phyloP scores from a whole-genome alignment of 1,140 invertebrate genomes.

The Plectrocnemia conspersa region DNA sequence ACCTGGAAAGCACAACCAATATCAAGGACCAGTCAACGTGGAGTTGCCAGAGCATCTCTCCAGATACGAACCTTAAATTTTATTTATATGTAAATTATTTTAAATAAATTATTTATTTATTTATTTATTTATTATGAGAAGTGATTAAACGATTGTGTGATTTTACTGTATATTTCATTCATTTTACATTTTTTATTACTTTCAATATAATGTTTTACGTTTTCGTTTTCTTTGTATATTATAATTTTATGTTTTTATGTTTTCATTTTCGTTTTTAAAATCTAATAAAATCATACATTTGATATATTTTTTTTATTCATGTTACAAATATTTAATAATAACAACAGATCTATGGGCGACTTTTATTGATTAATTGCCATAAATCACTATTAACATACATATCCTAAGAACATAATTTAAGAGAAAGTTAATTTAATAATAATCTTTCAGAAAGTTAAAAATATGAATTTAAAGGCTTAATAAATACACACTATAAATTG shows the following conservation, averaged over 20 bases:
- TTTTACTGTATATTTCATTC: constrained; percentile 15
- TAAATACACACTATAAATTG: too few species aligned
- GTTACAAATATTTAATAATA: too few species aligned
- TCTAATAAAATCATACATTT: too few species aligned
- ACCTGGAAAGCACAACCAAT: constrained; percentile 46
- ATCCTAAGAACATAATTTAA: too few species aligned
- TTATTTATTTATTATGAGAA: constrained; percentile 9
- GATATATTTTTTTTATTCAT: too few species aligned
- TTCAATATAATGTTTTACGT: constrained; percentile 10
- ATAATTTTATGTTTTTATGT: constrained; percentile 38
- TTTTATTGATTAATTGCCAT: too few species aligned
- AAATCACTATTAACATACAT: too few species aligned
- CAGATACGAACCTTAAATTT: constrained; percentile 11
- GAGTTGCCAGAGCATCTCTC: constrained; percentile 35
- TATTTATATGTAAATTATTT: constrained; percentile 3
- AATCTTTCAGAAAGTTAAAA: too few species aligned
- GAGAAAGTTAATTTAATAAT: too few species aligned
- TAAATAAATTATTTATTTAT: constrained; percentile 12
- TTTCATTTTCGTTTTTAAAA: constrained; percentile 23
- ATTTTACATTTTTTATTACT: constrained; percentile 12
- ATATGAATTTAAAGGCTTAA: too few species aligned
- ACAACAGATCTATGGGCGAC: too few species aligned
- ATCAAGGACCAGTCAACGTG: constrained; percentile 43
- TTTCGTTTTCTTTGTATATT: constrained; percentile 28
- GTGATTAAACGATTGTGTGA: too few species aligned